phyloP scores from a whole-genome alignment of 2,888 invertebrate species.

The Cepaea hortensis region DNA sequence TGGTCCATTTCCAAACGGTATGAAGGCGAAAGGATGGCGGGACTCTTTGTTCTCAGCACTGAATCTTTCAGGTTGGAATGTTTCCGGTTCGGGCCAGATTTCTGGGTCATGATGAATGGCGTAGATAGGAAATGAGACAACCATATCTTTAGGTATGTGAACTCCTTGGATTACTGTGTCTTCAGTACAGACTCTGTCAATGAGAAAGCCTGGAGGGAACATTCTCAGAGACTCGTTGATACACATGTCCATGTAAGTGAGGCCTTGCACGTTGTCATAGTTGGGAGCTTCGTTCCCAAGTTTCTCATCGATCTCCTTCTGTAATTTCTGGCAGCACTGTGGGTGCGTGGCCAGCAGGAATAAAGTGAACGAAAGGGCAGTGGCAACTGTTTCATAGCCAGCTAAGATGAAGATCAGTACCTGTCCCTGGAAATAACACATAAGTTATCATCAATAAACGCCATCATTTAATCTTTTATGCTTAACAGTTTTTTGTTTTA shows the following conservation, averaged over 20 bases:
- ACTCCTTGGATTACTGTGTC: slow-evolving; percentile 52
- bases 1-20: slow-evolving; percentile 40
- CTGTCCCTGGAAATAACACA: slow-evolving; percentile 29
- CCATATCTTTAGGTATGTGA: slow-evolving; percentile 51
- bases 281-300: slow-evolving; percentile 44
- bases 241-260: slow-evolving; percentile 58
- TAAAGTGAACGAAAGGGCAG: slow-evolving; percentile 20
- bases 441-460: no score
- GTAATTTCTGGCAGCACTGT: slow-evolving; percentile 22
- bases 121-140: slow-evolving; percentile 50
- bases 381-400: slow-evolving; percentile 40
- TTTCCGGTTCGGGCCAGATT: slow-evolving; percentile 53
- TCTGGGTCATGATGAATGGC: slow-evolving; percentile 53
- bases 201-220: slow-evolving; percentile 52
- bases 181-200: slow-evolving; percentile 43
- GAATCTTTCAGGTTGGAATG: slow-evolving; percentile 54
- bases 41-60: slow-evolving; percentile 5
- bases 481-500: no score
- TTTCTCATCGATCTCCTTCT: slow-evolving; percentile 52
- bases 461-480: no score
- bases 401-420: slow-evolving; percentile 32
- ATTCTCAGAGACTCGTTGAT: slow-evolving; percentile 55
- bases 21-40: slow-evolving; percentile 23
- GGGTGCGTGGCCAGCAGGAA: slow-evolving; percentile 37
- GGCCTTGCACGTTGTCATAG: slow-evolving; percentile 52